Percentiles rank a stretch among this genome's conserved stretches.
These are phyloP conservation scores for Gonatopus flavifemur DNA, from an alignment of 1,140 invertebrate species.

Conservation along the genomic window DNA sequence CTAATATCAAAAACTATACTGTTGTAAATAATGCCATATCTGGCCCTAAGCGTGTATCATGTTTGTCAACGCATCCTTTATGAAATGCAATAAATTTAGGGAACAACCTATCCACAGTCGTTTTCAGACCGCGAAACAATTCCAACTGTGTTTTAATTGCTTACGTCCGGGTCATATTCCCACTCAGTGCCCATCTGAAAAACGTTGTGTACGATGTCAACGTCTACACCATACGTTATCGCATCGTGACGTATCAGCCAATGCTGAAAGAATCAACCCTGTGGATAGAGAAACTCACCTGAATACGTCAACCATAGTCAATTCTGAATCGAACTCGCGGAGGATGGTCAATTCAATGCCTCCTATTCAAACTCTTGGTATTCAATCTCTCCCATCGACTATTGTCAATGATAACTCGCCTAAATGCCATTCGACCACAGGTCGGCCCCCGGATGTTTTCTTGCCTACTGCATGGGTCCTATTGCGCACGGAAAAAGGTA, in stretches of 20 bases:
- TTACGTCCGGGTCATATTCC: not conserved
- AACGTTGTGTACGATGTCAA: slow-evolving; percentile 10
- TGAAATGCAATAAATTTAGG: not conserved
- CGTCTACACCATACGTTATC: slow-evolving; percentile 15
- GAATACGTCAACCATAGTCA: not conserved
- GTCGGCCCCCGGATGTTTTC: not conserved
- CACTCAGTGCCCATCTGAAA: not conserved
- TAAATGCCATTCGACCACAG: not conserved
- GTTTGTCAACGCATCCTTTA: not conserved
- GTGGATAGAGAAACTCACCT: not conserved
- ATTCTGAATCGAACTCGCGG: no score
- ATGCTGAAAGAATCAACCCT: no score
- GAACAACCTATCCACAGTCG: not conserved
- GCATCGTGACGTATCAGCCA: slow-evolving; percentile 11
- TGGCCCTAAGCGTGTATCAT: not conserved
- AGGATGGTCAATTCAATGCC: no score
- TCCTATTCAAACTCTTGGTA: not conserved
- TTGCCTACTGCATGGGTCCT: not conserved
- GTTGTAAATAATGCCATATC: not conserved
- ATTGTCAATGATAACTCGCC: no score
- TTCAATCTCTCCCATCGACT: no score
- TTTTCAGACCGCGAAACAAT: not conserved
- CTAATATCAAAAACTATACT: not conserved
- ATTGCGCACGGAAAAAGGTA: not conserved
- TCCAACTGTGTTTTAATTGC: not conserved